Evolutionary conservation across 1,140 invertebrate species (phyloP), one percentile per base, ranked within the genome.

Genomic region (Aphidius ervi): DNA sequence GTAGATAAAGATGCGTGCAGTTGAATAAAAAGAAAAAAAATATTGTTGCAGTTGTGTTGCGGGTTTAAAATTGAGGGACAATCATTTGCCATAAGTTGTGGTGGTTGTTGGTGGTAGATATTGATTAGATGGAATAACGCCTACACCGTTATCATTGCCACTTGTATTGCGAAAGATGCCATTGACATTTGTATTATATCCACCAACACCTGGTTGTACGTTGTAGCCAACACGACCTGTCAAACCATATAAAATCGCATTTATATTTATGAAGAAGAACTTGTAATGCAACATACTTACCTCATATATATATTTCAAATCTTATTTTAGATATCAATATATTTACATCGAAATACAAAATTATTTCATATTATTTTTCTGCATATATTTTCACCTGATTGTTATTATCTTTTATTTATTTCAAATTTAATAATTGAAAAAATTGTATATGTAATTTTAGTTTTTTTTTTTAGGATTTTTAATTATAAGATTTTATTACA

Each of bases 81-180:
- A 64, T 78, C 70, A 76, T 69, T 79, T 76, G 68, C 70, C 71
- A 63, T 73, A 77, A 70, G 59, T 62, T 52, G 67, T 16, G 16
- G 16, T 16, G 16, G 16, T 31, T 31, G 23, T 69, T 7, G 77
- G 72, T 55, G 76, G 74, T 64, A 76, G 65, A 65, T 78, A 79
- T 74, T 77, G 77, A 76, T 79, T 77, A 62, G 63, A 65, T 23
- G 60, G 63, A 20, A 49, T 52, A 43, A 65, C 63, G 55, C 66
- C 57, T 61, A 67, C 68, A 72, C 55, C 59, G 53, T 60, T 58
- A 31, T 42, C 56, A 16, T 9, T 43, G 49, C 63, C 56, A 31
- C 45, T 46, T 31, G 23, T 31, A 49, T 41, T 49, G 41, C 41
- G 41, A 50, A 59, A 62, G 55, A 62, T 62, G 58, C 48, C 42